Evolutionary conservation across 2,888 invertebrate genomes (phyloP).

Genomic region (Euplexia lucipara): DNA sequence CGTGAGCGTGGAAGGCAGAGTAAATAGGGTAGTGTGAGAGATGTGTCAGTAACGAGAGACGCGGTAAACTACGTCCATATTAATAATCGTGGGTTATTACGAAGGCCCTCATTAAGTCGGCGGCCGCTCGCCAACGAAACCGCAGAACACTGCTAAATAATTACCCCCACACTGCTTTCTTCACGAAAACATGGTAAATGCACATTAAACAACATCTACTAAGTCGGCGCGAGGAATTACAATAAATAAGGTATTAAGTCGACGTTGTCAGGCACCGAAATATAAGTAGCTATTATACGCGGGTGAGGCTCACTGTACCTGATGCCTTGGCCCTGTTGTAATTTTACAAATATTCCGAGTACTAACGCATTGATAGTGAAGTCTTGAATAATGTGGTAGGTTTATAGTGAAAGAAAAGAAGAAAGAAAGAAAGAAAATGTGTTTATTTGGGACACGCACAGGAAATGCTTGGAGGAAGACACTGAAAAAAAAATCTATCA

Average conservation of each 20-base stretch:
- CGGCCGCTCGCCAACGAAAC: slow-evolving; percentile 84
- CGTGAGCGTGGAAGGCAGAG: slow-evolving; percentile 63
- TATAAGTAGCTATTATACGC: slow-evolving; percentile 60
- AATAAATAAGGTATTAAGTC: slow-evolving; percentile 88
- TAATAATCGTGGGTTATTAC: slow-evolving; percentile 88
- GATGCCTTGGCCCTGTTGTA: slow-evolving; percentile 36
- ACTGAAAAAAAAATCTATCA: slow-evolving; percentile 20
- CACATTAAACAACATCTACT: slow-evolving; percentile 85
- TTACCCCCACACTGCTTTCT: slow-evolving; percentile 86
- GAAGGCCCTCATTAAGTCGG: slow-evolving; percentile 85
- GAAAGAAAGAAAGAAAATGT: no score
- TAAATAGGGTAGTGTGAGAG: slow-evolving; percentile 73
- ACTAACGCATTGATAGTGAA: slow-evolving; percentile 44
- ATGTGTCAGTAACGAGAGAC: slow-evolving; percentile 77
- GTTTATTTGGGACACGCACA: no score
- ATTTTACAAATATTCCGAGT: slow-evolving; percentile 49
- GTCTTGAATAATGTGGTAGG: slow-evolving; percentile 31
- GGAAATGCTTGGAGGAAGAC: slow-evolving; percentile 12
- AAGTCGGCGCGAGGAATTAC: slow-evolving; percentile 84
- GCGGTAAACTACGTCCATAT: slow-evolving; percentile 84
- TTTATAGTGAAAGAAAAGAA: no score
- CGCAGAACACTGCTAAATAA: slow-evolving; percentile 90
- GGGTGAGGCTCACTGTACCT: slow-evolving; percentile 43
- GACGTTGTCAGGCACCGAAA: slow-evolving; percentile 82
- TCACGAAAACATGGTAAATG: slow-evolving; percentile 87